These are phyloP conservation scores for Zaprionus tsacasi DNA, from an alignment of 1,140 invertebrate genomes.

Conservation along the genomic window DNA sequence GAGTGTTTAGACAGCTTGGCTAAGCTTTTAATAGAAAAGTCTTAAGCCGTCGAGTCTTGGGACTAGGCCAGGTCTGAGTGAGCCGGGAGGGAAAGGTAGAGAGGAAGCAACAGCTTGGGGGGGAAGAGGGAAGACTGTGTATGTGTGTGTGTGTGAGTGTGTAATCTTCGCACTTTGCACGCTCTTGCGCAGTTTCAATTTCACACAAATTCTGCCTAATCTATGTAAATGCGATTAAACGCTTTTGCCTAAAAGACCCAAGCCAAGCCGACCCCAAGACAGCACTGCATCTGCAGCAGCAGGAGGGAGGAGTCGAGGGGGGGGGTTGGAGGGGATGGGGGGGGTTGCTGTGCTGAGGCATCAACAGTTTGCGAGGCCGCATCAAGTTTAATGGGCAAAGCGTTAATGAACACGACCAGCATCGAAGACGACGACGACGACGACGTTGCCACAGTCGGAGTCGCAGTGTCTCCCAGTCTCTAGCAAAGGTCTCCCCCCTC, in stretches of 20 bases:
- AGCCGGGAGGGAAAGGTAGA: not conserved
- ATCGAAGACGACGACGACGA: slow-evolving; percentile 10
- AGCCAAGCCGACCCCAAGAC: not conserved
- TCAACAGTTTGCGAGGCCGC: slow-evolving; percentile 33
- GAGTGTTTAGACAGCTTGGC: slow-evolving; percentile 31
- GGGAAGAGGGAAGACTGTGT: not conserved
- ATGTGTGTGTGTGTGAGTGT: slow-evolving; percentile 19
- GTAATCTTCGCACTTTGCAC: slow-evolving; percentile 73
- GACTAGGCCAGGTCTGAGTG: not conserved
- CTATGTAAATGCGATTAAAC: slow-evolving; percentile 82
- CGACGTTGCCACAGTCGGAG: not conserved
- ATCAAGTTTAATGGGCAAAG: slow-evolving; percentile 78
- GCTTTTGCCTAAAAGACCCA: slow-evolving; percentile 66
- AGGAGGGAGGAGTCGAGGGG: not conserved
- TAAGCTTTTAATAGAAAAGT: slow-evolving; percentile 26
- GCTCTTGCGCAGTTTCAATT: slow-evolving; percentile 77
- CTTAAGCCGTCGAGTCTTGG: slow-evolving; percentile 5
- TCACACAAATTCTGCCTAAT: slow-evolving; percentile 82
- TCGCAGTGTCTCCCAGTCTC: not conserved
- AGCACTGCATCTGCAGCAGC: no score
- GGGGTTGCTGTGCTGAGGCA: slow-evolving; percentile 20
- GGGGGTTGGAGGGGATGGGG: not conserved
- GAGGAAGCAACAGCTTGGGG: not conserved
- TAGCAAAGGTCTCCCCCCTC: not conserved
- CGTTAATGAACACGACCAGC: slow-evolving; percentile 77